Evolutionary conservation across 2,113 vertebrate species (phyloP).

Genomic region (Gymnocephalus cernua): DNA sequence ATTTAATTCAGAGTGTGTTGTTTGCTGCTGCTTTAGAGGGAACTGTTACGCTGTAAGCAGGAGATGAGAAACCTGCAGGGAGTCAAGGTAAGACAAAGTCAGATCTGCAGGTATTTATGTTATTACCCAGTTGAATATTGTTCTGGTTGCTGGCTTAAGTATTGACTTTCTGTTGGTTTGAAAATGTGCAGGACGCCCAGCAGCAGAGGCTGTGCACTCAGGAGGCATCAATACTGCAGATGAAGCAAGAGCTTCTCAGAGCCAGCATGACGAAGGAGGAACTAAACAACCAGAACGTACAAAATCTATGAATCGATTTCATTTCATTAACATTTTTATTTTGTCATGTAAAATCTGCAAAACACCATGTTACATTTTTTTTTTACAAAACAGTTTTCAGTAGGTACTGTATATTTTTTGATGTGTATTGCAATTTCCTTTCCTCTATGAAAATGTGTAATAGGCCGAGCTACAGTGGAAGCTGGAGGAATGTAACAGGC

Average conservation of each 20-base stretch:
- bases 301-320: background rate
- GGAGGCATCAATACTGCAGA: slow-evolving; percentile 92
- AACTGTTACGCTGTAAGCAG: slow-evolving; percentile 93
- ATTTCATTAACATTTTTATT: background rate
- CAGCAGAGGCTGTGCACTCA: slow-evolving; percentile 94
- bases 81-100: slow-evolving; percentile 88
- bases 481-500: slow-evolving; percentile 91
- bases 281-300: slow-evolving; percentile 91
- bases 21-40: slow-evolving; percentile 86
- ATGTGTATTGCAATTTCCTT: background rate
- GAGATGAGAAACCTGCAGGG: slow-evolving; percentile 94
- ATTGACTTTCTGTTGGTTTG: background rate
- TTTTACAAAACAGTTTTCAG: background rate
- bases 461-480: slow-evolving; percentile 95
- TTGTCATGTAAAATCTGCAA: background rate
- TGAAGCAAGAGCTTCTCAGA: slow-evolving; percentile 96
- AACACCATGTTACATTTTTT: too few relatives aligned
- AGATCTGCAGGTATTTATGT: background rate
- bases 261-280: slow-evolving; percentile 93
- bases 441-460: slow-evolving; percentile 12
- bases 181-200: slow-evolving; percentile 89
- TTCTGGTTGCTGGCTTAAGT: background rate
- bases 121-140: background rate
- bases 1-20: slow-evolving; percentile 35
- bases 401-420: background rate